These are phyloP conservation scores for Hydraecia micacea DNA, from an alignment of 2,888 invertebrate genomes.

Conservation along the genomic window DNA sequence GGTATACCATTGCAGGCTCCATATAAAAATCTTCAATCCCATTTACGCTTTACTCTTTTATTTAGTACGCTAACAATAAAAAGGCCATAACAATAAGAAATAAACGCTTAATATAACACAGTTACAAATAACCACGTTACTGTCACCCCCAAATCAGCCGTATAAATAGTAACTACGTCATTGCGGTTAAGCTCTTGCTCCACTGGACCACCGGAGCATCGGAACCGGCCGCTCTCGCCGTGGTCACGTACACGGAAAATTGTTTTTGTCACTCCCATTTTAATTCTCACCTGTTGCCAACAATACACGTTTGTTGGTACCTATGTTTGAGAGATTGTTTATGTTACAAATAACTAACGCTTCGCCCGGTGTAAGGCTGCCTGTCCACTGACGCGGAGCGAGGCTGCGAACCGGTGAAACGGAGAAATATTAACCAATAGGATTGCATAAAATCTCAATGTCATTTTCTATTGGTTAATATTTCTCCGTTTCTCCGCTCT, in stretches of 20 bases:
- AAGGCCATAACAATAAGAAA: too few relatives aligned
- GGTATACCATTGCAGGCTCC: too few relatives aligned
- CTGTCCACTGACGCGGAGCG: too few relatives aligned
- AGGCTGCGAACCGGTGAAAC: too few relatives aligned
- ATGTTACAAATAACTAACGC: neutral
- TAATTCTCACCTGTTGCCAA: conserved; percentile 57
- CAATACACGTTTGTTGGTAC: conserved; percentile 10
- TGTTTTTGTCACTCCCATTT: conserved; percentile 51
- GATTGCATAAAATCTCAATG: too few relatives aligned
- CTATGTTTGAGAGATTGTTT: neutral
- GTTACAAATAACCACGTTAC: conserved; percentile 1
- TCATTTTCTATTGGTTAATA: too few relatives aligned
- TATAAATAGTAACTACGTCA: conserved; percentile 25
- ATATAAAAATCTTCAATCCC: too few relatives aligned
- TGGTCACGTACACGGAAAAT: conserved; percentile 51
- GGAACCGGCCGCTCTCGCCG: neutral
- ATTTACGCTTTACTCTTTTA: neutral
- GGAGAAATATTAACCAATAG: too few relatives aligned
- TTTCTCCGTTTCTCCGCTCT: too few relatives aligned
- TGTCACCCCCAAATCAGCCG: neutral
- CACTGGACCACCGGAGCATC: neutral
- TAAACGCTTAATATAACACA: neutral
- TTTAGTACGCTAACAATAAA: neutral
- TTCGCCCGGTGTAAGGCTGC: neutral
- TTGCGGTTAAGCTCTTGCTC: neutral